Evolutionary conservation across 2,113 vertebrate species (phyloP), one percentile per base, ranked within the genome.

Genomic region (Ophthalmolycus amberensis): DNA sequence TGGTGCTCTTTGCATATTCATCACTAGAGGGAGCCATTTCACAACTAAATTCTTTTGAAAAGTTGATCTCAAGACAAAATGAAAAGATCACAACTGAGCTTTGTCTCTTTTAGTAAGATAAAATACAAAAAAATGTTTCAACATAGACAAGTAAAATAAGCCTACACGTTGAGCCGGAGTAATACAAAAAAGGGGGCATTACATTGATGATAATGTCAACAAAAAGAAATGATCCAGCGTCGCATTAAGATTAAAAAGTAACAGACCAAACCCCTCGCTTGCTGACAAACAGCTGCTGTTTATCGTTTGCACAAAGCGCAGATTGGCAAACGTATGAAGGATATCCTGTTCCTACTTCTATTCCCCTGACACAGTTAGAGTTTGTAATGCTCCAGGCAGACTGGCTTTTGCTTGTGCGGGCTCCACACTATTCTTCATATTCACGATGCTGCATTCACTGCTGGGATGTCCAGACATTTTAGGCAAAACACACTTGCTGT

Each of bases 21-120:
- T 6, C 92, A 93, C 90, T 85, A 92, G 94, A 83, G 86, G 93
- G 92, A 72, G 88, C 77, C 64, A 50, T 34, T 29, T 14, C 16
- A 86, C 82, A 69, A 32, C 62, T 40, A 2, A 34, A 37, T 9
- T 25, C 3, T 72, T 20, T 14, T 18, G 27, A n/a, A 0, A 3
- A 32, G 16, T 54, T 74, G 6, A 64, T 56, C 20, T 12, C 1
- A 22, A 29, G 9, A 11, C 29, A 0, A 14, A 64, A 77, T 34
- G 20, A 8, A 67, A 46, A 6, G n/a, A 20, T 69, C 3, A 15
- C n/a, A 66, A 44, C 20, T 56, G 0, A 56, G 16, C 9, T 50
- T 42, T 15, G 27, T 29, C 15, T 9, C 65, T 70, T 77, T 58
- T 1, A 59, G 6, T 12, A 11, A 62, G 3, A 56, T 54, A 50